Evolutionary conservation across 2,797 vertebrate species (phyloP), one percentile per base, ranked within the genome.

Genomic region (Setipinna tenuifilis): DNA sequence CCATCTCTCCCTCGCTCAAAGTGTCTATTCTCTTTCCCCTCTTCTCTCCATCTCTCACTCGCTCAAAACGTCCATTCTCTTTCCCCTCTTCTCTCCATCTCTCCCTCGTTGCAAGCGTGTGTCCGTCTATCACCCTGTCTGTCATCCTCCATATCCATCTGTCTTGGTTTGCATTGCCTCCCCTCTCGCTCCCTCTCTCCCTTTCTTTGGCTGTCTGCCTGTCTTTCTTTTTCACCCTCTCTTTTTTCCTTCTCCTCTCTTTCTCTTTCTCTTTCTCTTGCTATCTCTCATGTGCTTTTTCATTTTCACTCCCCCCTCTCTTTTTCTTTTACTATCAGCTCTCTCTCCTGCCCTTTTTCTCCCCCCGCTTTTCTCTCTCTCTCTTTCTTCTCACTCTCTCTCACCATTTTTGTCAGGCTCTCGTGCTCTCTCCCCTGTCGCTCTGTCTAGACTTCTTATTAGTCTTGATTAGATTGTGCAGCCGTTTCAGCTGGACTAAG

Each of bases 371-470:
- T 41, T 54, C 50, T 54, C 48, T 83, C 25, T 9, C 50, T 80
- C 61, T 84, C 80, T 58, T 17, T 25, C n/a, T 41, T 41, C 12
- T 59, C n/a, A 41, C 80, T 48, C 41, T 54, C 84, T 35, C 44
- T 61, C 58, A 11, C 17, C 0, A 0, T 48, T 35, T 75, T 65
- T 78, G 41, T 65, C 21, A 23, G 11, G 19, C 16, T 80, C 68
- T 54, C 54, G 28, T 4, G 28, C 25, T 6, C 57, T 65, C 25
- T 65, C 44, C 84, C 35, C 68, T n/a, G 58, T 83, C 50, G 81
- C 48, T 87, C 54, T 85, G 87, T 90, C 85, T 86, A 87, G 87
- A 87, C 82, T 82, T 83, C 65, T 85, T 83, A 86, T 85, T 90
- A 87, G 81, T 86, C 59, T 86, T 82, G 84, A 6, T 83, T 61